These are phyloP conservation scores for Sinocyclocheilus rhinocerous DNA, from an alignment of 2,113 vertebrate species.

Conservation along the genomic window DNA sequence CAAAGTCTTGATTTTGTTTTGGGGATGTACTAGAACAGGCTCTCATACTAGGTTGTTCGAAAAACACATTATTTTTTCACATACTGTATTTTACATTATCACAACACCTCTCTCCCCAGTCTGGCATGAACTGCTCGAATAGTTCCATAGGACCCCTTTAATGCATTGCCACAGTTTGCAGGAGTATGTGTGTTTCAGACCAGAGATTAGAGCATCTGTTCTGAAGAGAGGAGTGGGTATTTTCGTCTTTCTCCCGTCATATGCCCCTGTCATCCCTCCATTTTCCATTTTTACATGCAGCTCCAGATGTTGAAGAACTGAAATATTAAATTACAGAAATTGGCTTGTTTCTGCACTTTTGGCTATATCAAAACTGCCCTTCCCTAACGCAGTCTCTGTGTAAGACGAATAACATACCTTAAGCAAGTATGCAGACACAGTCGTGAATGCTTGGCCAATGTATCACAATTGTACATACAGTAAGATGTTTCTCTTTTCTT, in stretches of 20 bases:
- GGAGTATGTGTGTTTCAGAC: conserved; percentile 49
- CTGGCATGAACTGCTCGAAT: too few species aligned
- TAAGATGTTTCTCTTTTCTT: too few species aligned
- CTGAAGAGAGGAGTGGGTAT: conserved; percentile 65
- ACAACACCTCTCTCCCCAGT: too few species aligned
- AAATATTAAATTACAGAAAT: conserved; percentile 84
- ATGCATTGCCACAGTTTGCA: too few species aligned
- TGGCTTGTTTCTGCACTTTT: conserved; percentile 77
- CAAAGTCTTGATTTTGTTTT: too few species aligned
- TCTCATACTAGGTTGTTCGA: too few species aligned
- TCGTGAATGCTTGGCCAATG: not conserved
- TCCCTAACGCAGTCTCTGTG: conserved; percentile 54
- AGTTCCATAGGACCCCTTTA: too few species aligned
- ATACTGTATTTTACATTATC: too few species aligned
- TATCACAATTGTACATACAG: not conserved
- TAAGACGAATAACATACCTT: not conserved
- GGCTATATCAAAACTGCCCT: conserved; percentile 76
- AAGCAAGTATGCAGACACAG: conserved; percentile 22
- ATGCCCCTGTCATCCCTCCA: conserved; percentile 73
- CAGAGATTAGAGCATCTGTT: conserved; percentile 62
- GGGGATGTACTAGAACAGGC: too few species aligned
- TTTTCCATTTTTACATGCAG: conserved; percentile 82
- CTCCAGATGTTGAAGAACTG: conserved; percentile 81
- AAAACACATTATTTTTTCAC: too few species aligned
- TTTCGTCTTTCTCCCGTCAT: conserved; percentile 51